Evolutionary conservation across 2,113 vertebrate species (phyloP), one percentile per base, ranked within the genome.

Genomic region (Cebidichthys violaceus): DNA sequence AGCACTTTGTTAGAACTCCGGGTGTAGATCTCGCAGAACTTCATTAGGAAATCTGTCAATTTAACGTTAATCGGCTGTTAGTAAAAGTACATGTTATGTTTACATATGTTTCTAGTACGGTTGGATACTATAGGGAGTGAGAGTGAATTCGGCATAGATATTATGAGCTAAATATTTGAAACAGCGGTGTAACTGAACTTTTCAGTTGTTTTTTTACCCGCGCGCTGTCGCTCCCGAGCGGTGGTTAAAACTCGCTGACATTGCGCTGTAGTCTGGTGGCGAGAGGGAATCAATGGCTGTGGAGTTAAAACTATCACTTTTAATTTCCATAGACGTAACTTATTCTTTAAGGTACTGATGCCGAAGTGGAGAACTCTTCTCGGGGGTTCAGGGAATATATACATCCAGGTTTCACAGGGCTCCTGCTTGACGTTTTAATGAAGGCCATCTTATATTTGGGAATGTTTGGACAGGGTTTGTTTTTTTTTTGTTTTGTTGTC

Each of bases 281-380:
- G 43, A 6, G 45, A 13, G 41, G 15, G 22, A 65, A 9, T 1
- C 29, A 2, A 2, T 10, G 17, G n/a, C 27, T 45, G 24, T 57
- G 29, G 35, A 9, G 0, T 8, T n/a, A 10, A 57, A 41, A 55
- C 55, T 18, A 31, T n/a, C 0, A 14, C 18, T 41, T 43, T 41
- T 1, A 5, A 39, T 37, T n/a, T 8, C n/a, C 18, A 2, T 1
- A 50, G 2, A 24, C 17, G 22, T 4, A 0, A 6, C 37, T 0
- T 39, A 18, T 29, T 52, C 5, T 68, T 17, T 47, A 31, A 18
- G 14, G 3, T 41, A 24, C 15, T 50, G 6, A 14, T 50, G 50
- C 50, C 64, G 52, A 61, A 69, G 0, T 83, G 2, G 5, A 79
- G 4, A 70, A 1, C 2, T 62, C 6, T 0, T 6, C 4, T 45